A percentile compares a stretch with the other conserved stretches of the same genome.
Evolutionary conservation across 2,113 vertebrate genomes (phyloP).

Genomic region (Noctilio leporinus): DNA sequence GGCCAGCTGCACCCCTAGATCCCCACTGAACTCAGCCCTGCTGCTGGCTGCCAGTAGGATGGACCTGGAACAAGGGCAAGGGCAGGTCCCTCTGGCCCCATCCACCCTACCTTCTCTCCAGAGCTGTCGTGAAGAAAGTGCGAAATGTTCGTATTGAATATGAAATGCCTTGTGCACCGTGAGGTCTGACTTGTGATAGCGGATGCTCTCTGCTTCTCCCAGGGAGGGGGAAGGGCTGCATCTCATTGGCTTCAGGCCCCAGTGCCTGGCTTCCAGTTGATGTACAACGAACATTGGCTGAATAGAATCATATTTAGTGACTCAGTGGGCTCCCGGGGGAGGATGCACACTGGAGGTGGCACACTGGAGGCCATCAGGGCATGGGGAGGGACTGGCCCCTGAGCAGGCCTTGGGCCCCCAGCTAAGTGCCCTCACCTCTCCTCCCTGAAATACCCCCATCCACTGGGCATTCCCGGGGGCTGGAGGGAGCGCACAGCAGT

Average conservation of each 20-base stretch:
- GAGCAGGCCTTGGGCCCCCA: background rate
- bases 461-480: accelerated
- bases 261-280: background rate
- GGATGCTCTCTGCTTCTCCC: background rate
- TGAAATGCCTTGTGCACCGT: background rate
- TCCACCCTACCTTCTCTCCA: background rate
- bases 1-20: background rate
- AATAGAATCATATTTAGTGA: background rate
- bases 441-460: background rate
- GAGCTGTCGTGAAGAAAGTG: background rate
- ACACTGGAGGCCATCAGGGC: background rate
- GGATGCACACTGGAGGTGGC: background rate
- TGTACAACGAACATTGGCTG: background rate
- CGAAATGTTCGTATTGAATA: background rate
- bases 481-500: background rate
- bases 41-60: background rate
- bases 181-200: background rate
- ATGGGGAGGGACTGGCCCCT: accelerated
- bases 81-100: background rate
- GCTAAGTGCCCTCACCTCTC: background rate
- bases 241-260: background rate
- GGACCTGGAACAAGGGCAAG: background rate
- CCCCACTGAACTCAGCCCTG: background rate
- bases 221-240: background rate
- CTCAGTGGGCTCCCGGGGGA: background rate